phyloP scores from a whole-genome alignment of 2,113 vertebrate species.

The Gavialis gangeticus region DNA sequence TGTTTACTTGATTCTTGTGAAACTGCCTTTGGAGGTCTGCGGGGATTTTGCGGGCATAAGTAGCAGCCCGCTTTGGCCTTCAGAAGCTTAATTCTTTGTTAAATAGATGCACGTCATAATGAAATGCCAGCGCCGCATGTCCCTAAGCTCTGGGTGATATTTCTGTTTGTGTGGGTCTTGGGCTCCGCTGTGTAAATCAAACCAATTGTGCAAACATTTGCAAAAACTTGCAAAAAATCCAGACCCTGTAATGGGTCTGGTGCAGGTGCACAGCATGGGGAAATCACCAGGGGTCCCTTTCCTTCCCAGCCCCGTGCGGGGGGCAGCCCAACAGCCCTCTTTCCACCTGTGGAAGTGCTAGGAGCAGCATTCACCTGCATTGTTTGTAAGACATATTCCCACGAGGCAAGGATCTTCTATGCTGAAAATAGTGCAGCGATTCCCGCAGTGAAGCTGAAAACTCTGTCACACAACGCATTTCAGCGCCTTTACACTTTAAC shows the following conservation, averaged over 20 bases:
- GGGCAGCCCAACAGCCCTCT: background rate
- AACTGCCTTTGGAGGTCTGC: background rate
- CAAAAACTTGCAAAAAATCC: background rate
- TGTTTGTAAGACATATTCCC: background rate
- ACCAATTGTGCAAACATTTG: background rate
- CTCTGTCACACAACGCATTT: background rate
- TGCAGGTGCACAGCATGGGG: background rate
- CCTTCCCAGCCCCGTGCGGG: background rate
- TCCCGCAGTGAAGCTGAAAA: background rate
- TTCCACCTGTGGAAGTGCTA: background rate
- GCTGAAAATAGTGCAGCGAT: background rate
- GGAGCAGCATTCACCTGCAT: fast-evolving
- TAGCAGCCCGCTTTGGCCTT: background rate
- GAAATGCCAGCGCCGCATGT: background rate
- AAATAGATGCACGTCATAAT: background rate
- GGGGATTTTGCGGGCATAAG: background rate
- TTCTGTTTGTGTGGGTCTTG: too few species aligned
- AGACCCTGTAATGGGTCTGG: background rate
- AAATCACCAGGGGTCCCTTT: background rate
- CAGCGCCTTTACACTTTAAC: background rate
- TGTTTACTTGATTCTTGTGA: background rate
- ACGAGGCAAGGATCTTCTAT: background rate
- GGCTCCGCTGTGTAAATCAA: background rate
- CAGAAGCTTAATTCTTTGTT: background rate
- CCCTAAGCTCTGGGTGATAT: background rate